Conservation (phyloP, 1,140 invertebrate genomes). For the Zelostemma sp. region DNA sequence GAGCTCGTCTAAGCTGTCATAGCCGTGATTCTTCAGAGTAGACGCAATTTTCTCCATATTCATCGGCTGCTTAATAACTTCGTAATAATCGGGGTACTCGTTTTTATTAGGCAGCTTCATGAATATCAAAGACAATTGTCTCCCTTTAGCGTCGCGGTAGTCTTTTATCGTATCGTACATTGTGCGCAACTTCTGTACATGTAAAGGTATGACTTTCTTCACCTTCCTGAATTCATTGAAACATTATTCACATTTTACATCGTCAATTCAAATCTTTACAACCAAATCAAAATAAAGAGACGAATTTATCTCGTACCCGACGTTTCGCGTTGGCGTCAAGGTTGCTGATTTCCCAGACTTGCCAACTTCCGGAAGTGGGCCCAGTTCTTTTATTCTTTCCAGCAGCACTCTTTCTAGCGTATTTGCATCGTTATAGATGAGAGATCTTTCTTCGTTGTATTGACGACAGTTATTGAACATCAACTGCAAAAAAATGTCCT, state of each 20-base stretch:
- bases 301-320: slow-evolving; percentile 56
- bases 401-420: slow-evolving; percentile 87
- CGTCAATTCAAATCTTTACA: slow-evolving; percentile 2
- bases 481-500: slow-evolving; percentile 31
- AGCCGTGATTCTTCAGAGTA: slow-evolving; percentile 84
- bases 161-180: slow-evolving; percentile 92
- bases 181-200: slow-evolving; percentile 85
- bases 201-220: slow-evolving; percentile 71
- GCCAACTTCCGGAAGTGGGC: slow-evolving; percentile 63
- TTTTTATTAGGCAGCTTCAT: slow-evolving; percentile 94
- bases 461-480: slow-evolving; percentile 97
- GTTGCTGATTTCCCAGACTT: slow-evolving; percentile 56
- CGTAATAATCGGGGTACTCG: slow-evolving; percentile 98
- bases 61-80: slow-evolving; percentile 97
- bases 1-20: slow-evolving; percentile 90
- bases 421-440: slow-evolving; percentile 95
- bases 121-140: slow-evolving; percentile 92
- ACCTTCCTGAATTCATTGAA: slow-evolving; percentile 59
- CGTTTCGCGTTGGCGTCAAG: slow-evolving; percentile 60
- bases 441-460: slow-evolving; percentile 96
- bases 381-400: slow-evolving; percentile 85
- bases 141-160: slow-evolving; percentile 87
- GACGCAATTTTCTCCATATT: slow-evolving; percentile 96
- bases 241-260: slow-evolving; percentile 14
- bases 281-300: slow-evolving; percentile 20